Conservation (phyloP, 2,888 invertebrate species). For the Caenorhabditis panamensis region DNA sequence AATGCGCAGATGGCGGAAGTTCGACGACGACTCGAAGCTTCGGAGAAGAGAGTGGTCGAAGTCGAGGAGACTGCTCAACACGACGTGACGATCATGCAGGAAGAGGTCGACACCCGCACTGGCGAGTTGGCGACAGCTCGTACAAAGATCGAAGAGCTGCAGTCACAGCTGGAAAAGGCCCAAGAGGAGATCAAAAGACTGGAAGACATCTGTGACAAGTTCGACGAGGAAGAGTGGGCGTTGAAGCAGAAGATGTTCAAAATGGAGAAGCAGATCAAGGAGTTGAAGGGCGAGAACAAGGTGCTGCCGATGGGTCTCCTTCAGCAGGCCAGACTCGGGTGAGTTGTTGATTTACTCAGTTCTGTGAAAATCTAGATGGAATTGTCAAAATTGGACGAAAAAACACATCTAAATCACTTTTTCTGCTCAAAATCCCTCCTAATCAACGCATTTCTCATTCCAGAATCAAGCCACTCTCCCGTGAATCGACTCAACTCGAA, state of each 20-base stretch:
- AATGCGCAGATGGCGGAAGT: slow-evolving; percentile 14
- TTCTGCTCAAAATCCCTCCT: too few species aligned
- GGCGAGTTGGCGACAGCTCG: slow-evolving; percentile 26
- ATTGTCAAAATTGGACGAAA: too few species aligned
- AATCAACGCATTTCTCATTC: neutral
- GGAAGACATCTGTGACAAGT: slow-evolving; percentile 38
- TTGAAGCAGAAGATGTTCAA: slow-evolving; percentile 17
- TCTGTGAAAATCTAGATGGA: too few species aligned
- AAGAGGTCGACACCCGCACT: slow-evolving; percentile 33
- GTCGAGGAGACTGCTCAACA: slow-evolving; percentile 46
- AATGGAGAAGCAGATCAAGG: slow-evolving; percentile 26
- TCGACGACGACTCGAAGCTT: slow-evolving; percentile 30
- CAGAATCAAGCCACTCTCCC: slow-evolving; percentile 36
- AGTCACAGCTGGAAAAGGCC: neutral
- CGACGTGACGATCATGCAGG: slow-evolving; percentile 55
- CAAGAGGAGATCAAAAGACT: too few species aligned
- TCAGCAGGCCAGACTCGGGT: slow-evolving; percentile 42
- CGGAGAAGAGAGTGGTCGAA: slow-evolving; percentile 26
- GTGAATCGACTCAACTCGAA: slow-evolving; percentile 27
- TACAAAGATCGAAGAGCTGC: slow-evolving; percentile 14
- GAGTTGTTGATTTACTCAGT: too few species aligned
- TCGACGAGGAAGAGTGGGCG: slow-evolving; percentile 33
- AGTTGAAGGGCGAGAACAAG: slow-evolving; percentile 22
- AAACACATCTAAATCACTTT: too few species aligned
- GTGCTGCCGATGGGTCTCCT: slow-evolving; percentile 32